Percentiles rank a stretch among this genome's conserved stretches.
These are phyloP conservation scores for Temnothorax ravouxi DNA, from an alignment of 2,888 invertebrate genomes.

Conservation along the genomic window DNA sequence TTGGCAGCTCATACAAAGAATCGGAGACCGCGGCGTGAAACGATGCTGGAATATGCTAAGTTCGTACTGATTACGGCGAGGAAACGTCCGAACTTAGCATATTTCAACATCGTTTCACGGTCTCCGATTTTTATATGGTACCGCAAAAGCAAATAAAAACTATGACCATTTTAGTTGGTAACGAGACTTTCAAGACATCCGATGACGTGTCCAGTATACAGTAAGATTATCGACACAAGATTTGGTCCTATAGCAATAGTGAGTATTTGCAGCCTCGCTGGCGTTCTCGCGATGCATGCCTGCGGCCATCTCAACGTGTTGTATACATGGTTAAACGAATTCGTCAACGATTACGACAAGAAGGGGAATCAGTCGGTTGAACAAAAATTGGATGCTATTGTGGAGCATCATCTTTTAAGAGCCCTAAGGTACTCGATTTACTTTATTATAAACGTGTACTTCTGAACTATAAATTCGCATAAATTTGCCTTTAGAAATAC, in stretches of 20 bases:
- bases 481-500: no score
- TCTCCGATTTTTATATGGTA: no score
- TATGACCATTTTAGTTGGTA: no score
- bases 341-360: conserved; percentile 25
- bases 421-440: conserved; percentile 61
- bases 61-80: no score
- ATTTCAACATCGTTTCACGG: no score
- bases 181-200: no score
- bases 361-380: background rate
- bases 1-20: conserved; percentile 54
- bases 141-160: no score
- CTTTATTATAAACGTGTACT: conserved; percentile 66
- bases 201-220: conserved; percentile 68
- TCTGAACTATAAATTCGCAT: background rate
- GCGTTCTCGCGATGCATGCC: conserved; percentile 60
- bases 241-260: conserved; percentile 57
- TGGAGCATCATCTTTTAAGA: conserved; percentile 68
- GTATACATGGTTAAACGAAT: conserved; percentile 44
- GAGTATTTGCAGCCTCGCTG: no score
- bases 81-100: no score
- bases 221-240: conserved; percentile 61
- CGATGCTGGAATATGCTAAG: conserved; percentile 53
- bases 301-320: conserved; percentile 66
- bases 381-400: conserved; percentile 60
- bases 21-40: conserved; percentile 60